Conservation (phyloP, 2,113 vertebrate species). For the Gnathonemus longibarbis region DNA sequence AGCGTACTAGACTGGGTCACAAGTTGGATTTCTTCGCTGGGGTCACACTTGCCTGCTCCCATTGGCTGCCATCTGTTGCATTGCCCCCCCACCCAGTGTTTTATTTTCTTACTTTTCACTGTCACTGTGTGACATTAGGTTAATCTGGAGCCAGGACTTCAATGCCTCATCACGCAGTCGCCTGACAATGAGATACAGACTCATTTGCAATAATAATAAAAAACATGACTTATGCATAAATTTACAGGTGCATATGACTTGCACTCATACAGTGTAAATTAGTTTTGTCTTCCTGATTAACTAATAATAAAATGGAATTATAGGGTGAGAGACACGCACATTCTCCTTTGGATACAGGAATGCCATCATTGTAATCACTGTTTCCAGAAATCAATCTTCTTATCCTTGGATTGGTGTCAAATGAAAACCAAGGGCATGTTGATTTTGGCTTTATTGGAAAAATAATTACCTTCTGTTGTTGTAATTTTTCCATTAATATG, state of each 20-base stretch:
- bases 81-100: not conserved
- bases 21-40: not conserved
- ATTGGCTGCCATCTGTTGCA: not conserved
- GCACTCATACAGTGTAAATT: conserved; percentile 8
- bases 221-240: not conserved
- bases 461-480: conserved; percentile 13
- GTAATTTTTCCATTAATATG: conserved; percentile 16
- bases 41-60: not conserved
- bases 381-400: conserved; percentile 10
- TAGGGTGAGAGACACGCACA: not conserved
- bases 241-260: not conserved
- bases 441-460: not conserved
- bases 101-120: not conserved
- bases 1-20: not conserved
- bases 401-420: conserved; percentile 6
- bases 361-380: not conserved
- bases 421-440: conserved; percentile 12
- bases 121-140: not conserved
- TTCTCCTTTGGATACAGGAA: not conserved
- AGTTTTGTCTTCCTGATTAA: conserved; percentile 9
- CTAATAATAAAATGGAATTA: not conserved
- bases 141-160: not conserved
- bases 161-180: not conserved
- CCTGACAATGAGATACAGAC: not conserved
- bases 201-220: conserved; percentile 2